Conservation (phyloP, 2,888 invertebrate species). For the Rhamphomyia laevipes region DNA sequence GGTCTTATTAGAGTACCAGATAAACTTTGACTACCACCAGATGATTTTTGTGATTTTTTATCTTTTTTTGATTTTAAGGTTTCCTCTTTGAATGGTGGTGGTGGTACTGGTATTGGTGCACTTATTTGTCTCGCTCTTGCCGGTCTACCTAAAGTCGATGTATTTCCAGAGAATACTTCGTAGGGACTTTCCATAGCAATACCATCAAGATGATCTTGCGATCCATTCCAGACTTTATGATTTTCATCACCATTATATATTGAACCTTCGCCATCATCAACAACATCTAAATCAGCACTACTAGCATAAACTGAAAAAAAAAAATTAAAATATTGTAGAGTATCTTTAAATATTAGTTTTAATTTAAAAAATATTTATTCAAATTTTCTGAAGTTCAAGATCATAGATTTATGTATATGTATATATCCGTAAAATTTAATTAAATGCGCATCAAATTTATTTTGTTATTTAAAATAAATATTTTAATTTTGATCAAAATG, state of each 20-base stretch:
- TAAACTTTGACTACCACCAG: constrained; percentile 33
- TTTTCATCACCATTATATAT: constrained; percentile 86
- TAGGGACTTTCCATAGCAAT: constrained; percentile 55
- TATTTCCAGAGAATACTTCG: constrained; percentile 46
- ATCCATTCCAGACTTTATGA: constrained; percentile 86
- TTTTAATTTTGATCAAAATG: no score
- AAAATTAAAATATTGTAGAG: no score
- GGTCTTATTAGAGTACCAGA: constrained; percentile 38
- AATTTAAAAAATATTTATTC: no score
- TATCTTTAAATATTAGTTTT: no score
- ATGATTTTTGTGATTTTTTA: constrained; percentile 34
- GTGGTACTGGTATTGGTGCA: constrained; percentile 69
- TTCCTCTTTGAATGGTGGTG: constrained; percentile 64
- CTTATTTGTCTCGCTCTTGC: constrained; percentile 71
- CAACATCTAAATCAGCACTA: constrained; percentile 38
- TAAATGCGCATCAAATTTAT: no score
- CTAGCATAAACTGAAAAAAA: constrained; percentile 36
- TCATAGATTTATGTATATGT: no score
- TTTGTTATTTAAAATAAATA: no score
- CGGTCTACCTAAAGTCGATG: constrained; percentile 48
- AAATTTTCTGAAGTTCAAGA: no score
- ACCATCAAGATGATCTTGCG: constrained; percentile 59
- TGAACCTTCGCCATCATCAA: constrained; percentile 62
- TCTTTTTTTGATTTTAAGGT: constrained; percentile 47
- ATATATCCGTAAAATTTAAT: no score